Percentiles rank a stretch among this genome's conserved stretches.
phyloP scores from a whole-genome alignment of 2,888 invertebrate genomes.

The Cryptocheilus praepositus region DNA sequence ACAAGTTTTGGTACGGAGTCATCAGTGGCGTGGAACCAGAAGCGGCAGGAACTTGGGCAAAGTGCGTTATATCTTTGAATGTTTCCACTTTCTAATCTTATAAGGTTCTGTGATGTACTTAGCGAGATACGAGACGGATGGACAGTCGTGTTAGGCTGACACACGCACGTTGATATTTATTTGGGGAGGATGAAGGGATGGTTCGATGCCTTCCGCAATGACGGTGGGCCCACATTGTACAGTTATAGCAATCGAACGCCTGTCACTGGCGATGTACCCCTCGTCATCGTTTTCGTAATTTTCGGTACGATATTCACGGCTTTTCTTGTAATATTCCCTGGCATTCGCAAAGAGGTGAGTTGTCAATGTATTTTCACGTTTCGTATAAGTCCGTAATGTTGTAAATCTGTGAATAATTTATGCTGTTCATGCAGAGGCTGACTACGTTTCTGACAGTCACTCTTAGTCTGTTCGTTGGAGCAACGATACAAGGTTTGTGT shows the following conservation, averaged over 20 bases:
- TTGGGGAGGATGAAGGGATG: constrained; percentile 87
- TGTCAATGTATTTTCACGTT: not conserved
- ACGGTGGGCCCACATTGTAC: constrained; percentile 97
- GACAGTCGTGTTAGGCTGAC: too few relatives aligned
- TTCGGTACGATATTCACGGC: constrained; percentile 95
- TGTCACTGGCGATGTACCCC: constrained; percentile 93
- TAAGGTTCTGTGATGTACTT: too few relatives aligned
- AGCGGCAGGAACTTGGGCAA: too few relatives aligned
- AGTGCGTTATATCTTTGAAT: too few relatives aligned
- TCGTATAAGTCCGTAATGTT: not conserved
- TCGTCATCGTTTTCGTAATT: constrained; percentile 89
- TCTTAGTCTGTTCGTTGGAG: constrained; percentile 93
- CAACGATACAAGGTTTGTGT: constrained; percentile 92
- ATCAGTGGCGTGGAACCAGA: not conserved
- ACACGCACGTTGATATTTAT: not conserved
- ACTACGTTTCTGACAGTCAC: constrained; percentile 95
- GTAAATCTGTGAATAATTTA: not conserved
- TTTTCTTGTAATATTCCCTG: constrained; percentile 96
- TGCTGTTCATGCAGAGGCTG: constrained; percentile 84
- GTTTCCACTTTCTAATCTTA: too few relatives aligned
- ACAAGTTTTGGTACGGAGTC: not conserved
- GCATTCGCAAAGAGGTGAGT: constrained; percentile 92
- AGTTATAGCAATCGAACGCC: constrained; percentile 96
- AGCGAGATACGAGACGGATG: too few relatives aligned
- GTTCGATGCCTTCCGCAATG: constrained; percentile 97